A percentile compares a stretch with the other conserved stretches of the same genome.
These are phyloP conservation scores for Mus musculus DNA, from an alignment of 2,113 vertebrate genomes.

Conservation along the genomic window GRCm39 chrX:166998501-166999000, in stretches of 20 bases:
- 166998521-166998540: background rate
- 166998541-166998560: background rate
- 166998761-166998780: background rate
- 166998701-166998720: background rate
- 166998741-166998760: background rate
- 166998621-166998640: background rate
- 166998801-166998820: background rate
- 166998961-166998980: too few relatives aligned
- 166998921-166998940: too few relatives aligned
- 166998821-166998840: background rate
- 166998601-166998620: background rate
- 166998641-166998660: background rate
- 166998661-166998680: background rate
- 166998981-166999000: too few relatives aligned
- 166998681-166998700: background rate
- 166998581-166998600: background rate
- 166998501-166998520: background rate
- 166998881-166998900: background rate
- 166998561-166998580: background rate
- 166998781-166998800: background rate
- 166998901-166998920: too few relatives aligned
- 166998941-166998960: too few relatives aligned
- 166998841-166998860: background rate
- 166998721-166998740: background rate
- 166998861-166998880: background rate